A percentile compares a stretch with the other conserved stretches of the same genome.
Conservation (phyloP, 2,888 invertebrate genomes). For the Bugula neritina region DNA sequence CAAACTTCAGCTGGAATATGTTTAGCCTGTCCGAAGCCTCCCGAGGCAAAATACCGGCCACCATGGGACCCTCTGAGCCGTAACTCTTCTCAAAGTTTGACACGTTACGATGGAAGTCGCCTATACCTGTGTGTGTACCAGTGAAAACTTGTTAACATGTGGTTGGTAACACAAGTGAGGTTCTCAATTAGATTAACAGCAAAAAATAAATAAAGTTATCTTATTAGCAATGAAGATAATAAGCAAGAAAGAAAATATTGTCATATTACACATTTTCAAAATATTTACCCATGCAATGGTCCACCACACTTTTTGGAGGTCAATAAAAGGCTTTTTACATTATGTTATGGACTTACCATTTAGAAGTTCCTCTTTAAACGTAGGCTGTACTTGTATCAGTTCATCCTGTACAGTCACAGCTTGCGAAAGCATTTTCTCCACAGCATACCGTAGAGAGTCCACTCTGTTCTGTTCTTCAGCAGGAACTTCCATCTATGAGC, state of each 20-base stretch:
- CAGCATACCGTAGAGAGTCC: conserved; percentile 70
- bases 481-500: conserved; percentile 25
- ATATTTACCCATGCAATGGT: no score
- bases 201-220: no score
- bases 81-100: conserved; percentile 62
- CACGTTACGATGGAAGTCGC: conserved; percentile 59
- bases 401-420: conserved; percentile 64
- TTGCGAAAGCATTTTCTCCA: conserved; percentile 65
- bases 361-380: conserved; percentile 67
- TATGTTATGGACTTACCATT: conserved; percentile 41
- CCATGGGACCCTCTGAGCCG: conserved; percentile 47
- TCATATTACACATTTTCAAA: no score
- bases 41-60: conserved; percentile 45
- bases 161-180: no score
- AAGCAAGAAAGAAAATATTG: no score
- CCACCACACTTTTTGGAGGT: no score
- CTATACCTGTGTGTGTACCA: conserved; percentile 30
- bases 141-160: no score
- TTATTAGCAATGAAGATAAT: no score
- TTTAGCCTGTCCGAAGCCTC: conserved; percentile 50
- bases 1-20: conserved; percentile 47
- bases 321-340: no score
- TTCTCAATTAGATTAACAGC: no score
- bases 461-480: conserved; percentile 59
- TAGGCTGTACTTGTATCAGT: conserved; percentile 69